Percentiles rank a stretch among this genome's conserved stretches.
These are phyloP conservation scores for Macrosteles quadrilineatus DNA, from an alignment of 1,140 invertebrate species.

Conservation along the genomic window DNA sequence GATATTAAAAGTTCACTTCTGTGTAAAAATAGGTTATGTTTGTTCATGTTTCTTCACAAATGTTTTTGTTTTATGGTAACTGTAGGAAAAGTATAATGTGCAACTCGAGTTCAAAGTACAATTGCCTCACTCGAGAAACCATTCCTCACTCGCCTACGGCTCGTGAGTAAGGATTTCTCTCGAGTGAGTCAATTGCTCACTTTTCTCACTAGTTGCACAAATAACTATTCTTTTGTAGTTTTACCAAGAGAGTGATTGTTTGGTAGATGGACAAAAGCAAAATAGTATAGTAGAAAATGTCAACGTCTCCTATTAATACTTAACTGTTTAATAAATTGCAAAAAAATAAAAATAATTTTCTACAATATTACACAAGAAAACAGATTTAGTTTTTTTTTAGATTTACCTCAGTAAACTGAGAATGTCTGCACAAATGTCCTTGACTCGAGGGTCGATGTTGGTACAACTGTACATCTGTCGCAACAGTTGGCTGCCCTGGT, in stretches of 20 bases:
- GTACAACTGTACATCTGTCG: constrained; percentile 49
- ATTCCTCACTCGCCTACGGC: too few species aligned
- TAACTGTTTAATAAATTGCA: neutral
- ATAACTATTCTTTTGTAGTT: neutral
- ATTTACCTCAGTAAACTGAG: constrained; percentile 34
- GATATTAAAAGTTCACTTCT: too few species aligned
- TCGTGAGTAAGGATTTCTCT: too few species aligned
- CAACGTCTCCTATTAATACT: neutral
- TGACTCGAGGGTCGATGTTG: constrained; percentile 48
- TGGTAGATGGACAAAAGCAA: neutral
- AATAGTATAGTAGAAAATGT: neutral
- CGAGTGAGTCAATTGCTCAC: too few species aligned
- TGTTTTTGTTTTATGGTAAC: too few species aligned
- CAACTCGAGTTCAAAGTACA: too few species aligned
- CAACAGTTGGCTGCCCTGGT: constrained; percentile 61
- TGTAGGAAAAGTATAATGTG: too few species aligned
- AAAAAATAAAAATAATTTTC: neutral
- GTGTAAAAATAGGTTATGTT: too few species aligned
- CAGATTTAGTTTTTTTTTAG: neutral
- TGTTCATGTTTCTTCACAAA: too few species aligned
- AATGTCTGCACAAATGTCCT: constrained; percentile 41
- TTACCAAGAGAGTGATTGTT: neutral
- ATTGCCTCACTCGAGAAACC: too few species aligned
- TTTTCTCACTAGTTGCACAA: too few species aligned
- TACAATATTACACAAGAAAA: neutral